Conservation (phyloP, 2,888 invertebrate genomes). For the Chrysotoxum bicinctum region DNA sequence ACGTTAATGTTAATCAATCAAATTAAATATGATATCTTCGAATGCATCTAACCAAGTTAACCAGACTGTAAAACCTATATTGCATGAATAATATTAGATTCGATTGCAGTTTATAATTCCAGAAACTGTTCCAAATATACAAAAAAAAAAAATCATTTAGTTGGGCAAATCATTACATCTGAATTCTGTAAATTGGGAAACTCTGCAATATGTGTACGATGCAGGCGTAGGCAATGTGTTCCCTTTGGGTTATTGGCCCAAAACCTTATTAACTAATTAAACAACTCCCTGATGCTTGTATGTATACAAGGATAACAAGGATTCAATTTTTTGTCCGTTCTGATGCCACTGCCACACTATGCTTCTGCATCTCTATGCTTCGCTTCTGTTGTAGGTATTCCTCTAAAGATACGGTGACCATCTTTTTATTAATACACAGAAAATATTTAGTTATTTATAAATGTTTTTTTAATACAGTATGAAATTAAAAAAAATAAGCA, state of each 20-base stretch:
- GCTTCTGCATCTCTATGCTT: conserved; percentile 12
- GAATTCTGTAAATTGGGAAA: conserved; percentile 58
- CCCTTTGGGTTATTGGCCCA: conserved; percentile 71
- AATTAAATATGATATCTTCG: not conserved
- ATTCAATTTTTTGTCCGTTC: conserved; percentile 55
- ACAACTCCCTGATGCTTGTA: conserved; percentile 58
- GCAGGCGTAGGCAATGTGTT: conserved; percentile 10
- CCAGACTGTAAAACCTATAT: conserved; percentile 15
- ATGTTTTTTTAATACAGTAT: too few species aligned
- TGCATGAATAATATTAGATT: conserved; percentile 56
- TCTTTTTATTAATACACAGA: not conserved
- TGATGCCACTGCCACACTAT: conserved; percentile 31
- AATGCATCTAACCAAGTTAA: not conserved
- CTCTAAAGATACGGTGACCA: not conserved
- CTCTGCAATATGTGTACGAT: conserved; percentile 35
- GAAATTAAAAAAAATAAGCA: too few species aligned
- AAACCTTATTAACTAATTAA: conserved; percentile 73
- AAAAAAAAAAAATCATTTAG: conserved; percentile 33
- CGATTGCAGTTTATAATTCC: conserved; percentile 39
- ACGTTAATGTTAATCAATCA: too few species aligned
- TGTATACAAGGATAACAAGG: conserved; percentile 65
- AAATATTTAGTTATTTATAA: too few species aligned
- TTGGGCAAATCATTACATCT: conserved; percentile 47
- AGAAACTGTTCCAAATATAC: not conserved
- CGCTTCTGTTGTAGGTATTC: conserved; percentile 5